phyloP scores from a whole-genome alignment of 2,113 vertebrate genomes.

The Nipponia nippon region DNA sequence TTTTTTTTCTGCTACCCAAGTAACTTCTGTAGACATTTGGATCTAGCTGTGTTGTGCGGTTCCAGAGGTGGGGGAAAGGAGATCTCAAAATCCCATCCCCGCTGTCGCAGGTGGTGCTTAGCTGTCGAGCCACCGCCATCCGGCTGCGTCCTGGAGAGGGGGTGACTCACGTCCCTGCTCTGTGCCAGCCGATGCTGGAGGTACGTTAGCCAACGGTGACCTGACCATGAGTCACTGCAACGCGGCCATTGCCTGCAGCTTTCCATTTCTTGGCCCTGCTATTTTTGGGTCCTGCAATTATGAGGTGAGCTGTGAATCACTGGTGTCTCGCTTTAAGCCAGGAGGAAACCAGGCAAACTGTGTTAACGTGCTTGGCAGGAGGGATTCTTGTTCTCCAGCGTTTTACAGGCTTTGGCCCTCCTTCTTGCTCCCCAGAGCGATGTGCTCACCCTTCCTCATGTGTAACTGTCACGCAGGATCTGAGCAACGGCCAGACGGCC shows the following conservation, averaged over 20 bases:
- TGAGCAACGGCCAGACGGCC: background rate
- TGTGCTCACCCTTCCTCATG: constrained; percentile 5
- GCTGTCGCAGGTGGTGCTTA: background rate
- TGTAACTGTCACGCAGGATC: background rate
- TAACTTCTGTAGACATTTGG: background rate
- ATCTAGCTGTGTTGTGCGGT: background rate
- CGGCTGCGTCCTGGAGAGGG: background rate
- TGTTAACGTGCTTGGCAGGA: constrained; percentile 40
- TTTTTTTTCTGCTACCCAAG: background rate
- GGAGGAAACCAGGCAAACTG: constrained; percentile 36
- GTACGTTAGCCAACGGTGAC: background rate
- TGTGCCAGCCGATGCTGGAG: background rate
- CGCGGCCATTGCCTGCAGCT: background rate
- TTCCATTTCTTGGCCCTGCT: constrained; percentile 8
- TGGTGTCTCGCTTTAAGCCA: background rate
- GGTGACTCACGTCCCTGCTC: background rate
- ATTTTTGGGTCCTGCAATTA: constrained; percentile 18
- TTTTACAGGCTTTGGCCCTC: constrained; percentile 34
- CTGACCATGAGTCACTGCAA: constrained; percentile 38
- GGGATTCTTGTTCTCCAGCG: background rate
- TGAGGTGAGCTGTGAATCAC: constrained; percentile 60
- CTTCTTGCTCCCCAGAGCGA: background rate
- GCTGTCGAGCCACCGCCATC: background rate
- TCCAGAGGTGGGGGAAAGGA: background rate
- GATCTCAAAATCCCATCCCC: background rate